Evolutionary conservation across 1,140 invertebrate species (phyloP).

Genomic region (Coelopa frigida): DNA sequence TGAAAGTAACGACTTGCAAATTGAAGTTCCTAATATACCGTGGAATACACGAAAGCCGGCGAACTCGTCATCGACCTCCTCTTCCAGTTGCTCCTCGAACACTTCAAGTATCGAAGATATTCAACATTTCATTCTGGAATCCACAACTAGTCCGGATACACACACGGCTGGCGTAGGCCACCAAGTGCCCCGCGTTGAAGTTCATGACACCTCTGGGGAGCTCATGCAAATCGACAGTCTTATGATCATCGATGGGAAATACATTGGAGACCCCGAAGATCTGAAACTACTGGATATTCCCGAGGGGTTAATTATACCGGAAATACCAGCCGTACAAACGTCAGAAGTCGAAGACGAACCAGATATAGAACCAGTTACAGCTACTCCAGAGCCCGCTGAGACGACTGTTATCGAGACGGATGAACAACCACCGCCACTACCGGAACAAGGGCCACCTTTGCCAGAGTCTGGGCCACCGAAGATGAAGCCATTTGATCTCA

Average conservation of each 20-base stretch:
- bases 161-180: slow-evolving; percentile 25
- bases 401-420: slow-evolving; percentile 32
- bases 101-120: slow-evolving; percentile 42
- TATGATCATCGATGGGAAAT: slow-evolving; percentile 47
- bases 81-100: slow-evolving; percentile 32
- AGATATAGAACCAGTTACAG: slow-evolving; percentile 32
- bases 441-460: slow-evolving; percentile 17
- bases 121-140: slow-evolving; percentile 42
- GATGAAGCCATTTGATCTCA: slow-evolving; percentile 17
- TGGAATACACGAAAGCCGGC: slow-evolving; percentile 48
- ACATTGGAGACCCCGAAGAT: slow-evolving; percentile 43
- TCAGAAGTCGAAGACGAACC: slow-evolving; percentile 24
- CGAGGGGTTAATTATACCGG: slow-evolving; percentile 28
- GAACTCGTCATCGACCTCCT: slow-evolving; percentile 12
- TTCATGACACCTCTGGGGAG: slow-evolving; percentile 59
- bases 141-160: slow-evolving; percentile 43
- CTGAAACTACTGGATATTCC: slow-evolving; percentile 40
- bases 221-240: slow-evolving; percentile 55
- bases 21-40: slow-evolving; percentile 56
- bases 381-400: slow-evolving; percentile 35
- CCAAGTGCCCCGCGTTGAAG: slow-evolving; percentile 55
- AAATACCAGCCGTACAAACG: slow-evolving; percentile 21
- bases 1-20: slow-evolving; percentile 41
- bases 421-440: slow-evolving; percentile 9
- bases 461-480: slow-evolving; percentile 34